phyloP scores from a whole-genome alignment of 2,888 invertebrate species.

The Formica aserva region DNA sequence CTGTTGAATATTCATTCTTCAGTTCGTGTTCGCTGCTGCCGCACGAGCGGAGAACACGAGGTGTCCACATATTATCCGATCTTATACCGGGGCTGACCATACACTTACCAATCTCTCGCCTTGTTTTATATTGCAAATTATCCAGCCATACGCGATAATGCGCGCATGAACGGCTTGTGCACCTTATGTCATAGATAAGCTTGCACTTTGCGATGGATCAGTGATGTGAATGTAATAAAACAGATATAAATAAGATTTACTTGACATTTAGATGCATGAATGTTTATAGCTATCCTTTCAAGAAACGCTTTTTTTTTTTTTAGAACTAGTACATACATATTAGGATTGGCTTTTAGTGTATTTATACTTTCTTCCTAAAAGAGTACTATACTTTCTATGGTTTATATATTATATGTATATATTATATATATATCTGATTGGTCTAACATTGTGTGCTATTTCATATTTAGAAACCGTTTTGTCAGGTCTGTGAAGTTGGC shows the following conservation, averaged over 20 bases:
- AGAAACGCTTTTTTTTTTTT: background rate
- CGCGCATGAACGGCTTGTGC: background rate
- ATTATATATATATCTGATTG: too few species aligned
- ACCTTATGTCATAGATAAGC: background rate
- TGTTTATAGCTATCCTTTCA: too few species aligned
- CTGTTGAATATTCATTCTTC: slow-evolving; percentile 84
- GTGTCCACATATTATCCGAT: slow-evolving; percentile 76
- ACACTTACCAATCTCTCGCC: slow-evolving; percentile 62
- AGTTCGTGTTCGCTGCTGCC: slow-evolving; percentile 32
- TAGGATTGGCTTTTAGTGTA: too few species aligned
- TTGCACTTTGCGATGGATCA: background rate
- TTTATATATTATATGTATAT: too few species aligned
- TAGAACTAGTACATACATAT: too few species aligned
- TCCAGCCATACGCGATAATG: slow-evolving; percentile 21
- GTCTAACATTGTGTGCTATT: too few species aligned
- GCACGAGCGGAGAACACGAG: slow-evolving; percentile 59
- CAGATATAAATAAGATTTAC: too few species aligned
- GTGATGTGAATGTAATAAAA: background rate
- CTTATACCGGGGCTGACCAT: slow-evolving; percentile 64
- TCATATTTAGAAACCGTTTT: too few species aligned
- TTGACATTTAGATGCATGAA: too few species aligned
- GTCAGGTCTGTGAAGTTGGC: too few species aligned
- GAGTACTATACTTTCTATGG: too few species aligned
- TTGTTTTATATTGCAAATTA: slow-evolving; percentile 62
- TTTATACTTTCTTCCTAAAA: too few species aligned